Evolutionary conservation across 2,888 invertebrate species (phyloP).

Genomic region (Bombyx huttoni): DNA sequence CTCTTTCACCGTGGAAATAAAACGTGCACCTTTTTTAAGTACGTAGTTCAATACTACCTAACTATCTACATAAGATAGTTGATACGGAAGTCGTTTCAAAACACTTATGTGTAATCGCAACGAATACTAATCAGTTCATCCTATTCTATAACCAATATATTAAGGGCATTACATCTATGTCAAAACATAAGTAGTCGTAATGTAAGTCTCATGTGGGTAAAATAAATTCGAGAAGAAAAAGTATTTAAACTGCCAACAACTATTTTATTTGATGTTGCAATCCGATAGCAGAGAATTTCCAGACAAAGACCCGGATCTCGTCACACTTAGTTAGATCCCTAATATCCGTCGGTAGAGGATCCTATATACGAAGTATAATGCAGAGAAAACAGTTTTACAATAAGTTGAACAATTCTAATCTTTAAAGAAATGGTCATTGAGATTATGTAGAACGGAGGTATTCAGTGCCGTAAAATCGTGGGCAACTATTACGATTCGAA

Average conservation of each 20-base stretch:
- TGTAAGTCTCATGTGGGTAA: not conserved
- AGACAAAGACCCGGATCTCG: conserved; percentile 51
- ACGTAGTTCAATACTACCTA: no score
- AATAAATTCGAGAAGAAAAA: conserved; percentile 27
- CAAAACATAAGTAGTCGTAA: not conserved
- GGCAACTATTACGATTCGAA: no score
- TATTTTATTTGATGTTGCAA: conserved; percentile 37
- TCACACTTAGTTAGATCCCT: conserved; percentile 61
- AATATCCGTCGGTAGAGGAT: conserved; percentile 54
- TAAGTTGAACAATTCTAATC: not conserved
- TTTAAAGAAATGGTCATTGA: not conserved
- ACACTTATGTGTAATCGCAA: no score
- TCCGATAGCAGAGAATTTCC: conserved; percentile 34
- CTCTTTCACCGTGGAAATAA: no score
- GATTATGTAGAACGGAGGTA: not conserved
- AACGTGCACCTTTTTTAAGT: no score
- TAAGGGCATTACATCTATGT: no score
- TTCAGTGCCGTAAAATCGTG: no score
- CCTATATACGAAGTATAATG: conserved; percentile 14
- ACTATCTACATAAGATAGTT: no score
- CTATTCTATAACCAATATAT: no score
- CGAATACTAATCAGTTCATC: no score
- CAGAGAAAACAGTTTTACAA: conserved; percentile 10
- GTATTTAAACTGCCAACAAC: conserved; percentile 36
- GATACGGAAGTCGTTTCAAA: no score